Conservation (phyloP, 2,113 vertebrate genomes). For the Smithornis capensis region DNA sequence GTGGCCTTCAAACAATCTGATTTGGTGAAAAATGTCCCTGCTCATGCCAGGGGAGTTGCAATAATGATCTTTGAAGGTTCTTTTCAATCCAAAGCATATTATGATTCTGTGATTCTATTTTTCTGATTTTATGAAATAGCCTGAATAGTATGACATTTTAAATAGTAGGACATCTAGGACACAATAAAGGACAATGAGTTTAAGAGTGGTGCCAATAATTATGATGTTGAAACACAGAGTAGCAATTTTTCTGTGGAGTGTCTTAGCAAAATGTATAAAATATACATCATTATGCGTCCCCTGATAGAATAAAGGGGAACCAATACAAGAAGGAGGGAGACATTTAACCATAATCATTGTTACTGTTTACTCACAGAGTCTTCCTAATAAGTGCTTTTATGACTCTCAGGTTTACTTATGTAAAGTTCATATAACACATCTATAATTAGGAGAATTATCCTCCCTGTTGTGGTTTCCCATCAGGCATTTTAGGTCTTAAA, state of each 20-base stretch:
- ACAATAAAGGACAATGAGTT: neutral
- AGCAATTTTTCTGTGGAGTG: neutral
- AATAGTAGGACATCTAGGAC: neutral
- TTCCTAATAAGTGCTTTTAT: neutral
- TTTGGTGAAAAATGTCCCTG: neutral
- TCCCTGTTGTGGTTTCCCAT: neutral
- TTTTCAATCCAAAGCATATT: neutral
- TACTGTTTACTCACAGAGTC: neutral
- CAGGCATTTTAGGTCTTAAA: neutral
- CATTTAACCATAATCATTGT: neutral
- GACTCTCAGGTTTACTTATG: neutral
- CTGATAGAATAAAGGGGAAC: neutral
- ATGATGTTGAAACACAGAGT: neutral
- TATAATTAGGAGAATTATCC: neutral
- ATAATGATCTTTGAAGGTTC: neutral
- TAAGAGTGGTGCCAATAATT: neutral
- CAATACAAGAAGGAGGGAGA: neutral
- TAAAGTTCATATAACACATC: neutral
- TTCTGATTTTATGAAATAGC: neutral
- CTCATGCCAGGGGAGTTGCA: neutral
- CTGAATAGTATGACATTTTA: neutral
- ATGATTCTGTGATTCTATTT: neutral
- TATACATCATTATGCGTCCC: neutral
- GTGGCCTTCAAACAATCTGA: neutral
- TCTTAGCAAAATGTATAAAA: neutral